Conservation (phyloP, 1,140 invertebrate genomes). For the Tetramorium parvispinum region DNA sequence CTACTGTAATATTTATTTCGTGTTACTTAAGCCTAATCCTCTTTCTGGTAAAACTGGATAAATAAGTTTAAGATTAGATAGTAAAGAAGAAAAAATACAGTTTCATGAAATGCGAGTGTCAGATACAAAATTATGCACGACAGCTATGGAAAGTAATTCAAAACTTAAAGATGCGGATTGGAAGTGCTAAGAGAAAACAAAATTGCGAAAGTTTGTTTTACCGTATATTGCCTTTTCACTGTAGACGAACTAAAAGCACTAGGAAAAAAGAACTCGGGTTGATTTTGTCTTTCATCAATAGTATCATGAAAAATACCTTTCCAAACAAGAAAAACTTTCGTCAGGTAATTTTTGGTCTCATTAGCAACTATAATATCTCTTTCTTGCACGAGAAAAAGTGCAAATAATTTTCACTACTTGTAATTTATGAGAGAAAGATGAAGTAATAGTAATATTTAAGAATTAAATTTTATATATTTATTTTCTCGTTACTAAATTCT, state of each 20-base stretch:
- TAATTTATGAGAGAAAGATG: not conserved
- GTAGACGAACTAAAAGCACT: not conserved
- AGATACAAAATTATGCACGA: not conserved
- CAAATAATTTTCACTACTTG: not conserved
- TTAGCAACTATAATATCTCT: not conserved
- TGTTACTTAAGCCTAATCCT: not conserved
- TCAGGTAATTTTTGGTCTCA: not conserved
- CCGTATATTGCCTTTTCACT: not conserved
- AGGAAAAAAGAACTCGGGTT: not conserved
- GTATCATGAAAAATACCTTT: not conserved
- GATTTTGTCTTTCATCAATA: slow-evolving; percentile 6
- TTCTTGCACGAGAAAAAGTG: not conserved
- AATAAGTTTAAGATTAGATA: not conserved
- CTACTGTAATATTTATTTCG: not conserved
- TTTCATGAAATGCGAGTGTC: not conserved
- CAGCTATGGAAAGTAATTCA: not conserved
- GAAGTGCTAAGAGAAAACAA: slow-evolving; percentile 6
- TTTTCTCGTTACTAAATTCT: not conserved
- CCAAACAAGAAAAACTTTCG: not conserved
- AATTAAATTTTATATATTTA: slow-evolving; percentile 19
- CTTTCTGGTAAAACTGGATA: not conserved
- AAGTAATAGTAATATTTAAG: not conserved
- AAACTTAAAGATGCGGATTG: not conserved
- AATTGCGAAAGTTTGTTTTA: slow-evolving; percentile 2
- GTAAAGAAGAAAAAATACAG: not conserved